phyloP scores from a whole-genome alignment of 2,797 vertebrate genomes.

The Hippocampus kuda region DNA sequence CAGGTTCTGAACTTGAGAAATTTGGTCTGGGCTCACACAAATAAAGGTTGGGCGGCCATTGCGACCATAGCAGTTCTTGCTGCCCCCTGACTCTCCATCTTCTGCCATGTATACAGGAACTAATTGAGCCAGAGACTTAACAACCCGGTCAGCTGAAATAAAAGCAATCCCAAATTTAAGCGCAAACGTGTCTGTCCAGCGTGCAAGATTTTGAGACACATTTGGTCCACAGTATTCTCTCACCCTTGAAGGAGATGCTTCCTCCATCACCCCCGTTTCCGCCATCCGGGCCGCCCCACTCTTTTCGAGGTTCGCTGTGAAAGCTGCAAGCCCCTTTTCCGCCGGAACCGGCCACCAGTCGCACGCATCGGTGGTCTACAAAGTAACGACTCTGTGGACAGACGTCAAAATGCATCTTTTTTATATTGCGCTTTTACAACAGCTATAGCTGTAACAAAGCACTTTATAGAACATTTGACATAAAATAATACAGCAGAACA shows the following conservation, averaged over 20 bases:
- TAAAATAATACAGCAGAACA: no score
- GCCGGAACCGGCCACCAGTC: slow-evolving; percentile 74
- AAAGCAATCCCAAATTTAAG: slow-evolving; percentile 1
- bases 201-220: not conserved
- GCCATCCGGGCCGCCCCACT: slow-evolving; percentile 89
- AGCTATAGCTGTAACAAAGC: no score
- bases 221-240: not conserved
- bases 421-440: no score
- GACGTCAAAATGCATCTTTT: not conserved
- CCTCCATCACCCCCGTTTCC: slow-evolving; percentile 89
- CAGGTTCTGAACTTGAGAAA: not conserved
- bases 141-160: slow-evolving; percentile 70
- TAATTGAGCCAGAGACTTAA: slow-evolving; percentile 79
- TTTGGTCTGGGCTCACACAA: slow-evolving; percentile 59
- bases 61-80: slow-evolving; percentile 82
- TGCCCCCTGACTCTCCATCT: slow-evolving; percentile 70
- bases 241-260: slow-evolving; percentile 51
- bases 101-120: slow-evolving; percentile 69
- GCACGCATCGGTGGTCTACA: slow-evolving; percentile 79
- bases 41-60: slow-evolving; percentile 66
- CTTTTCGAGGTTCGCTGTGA: slow-evolving; percentile 88
- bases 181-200: not conserved
- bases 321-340: slow-evolving; percentile 78
- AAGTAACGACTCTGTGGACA: slow-evolving; percentile 74
- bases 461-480: no score